phyloP scores from a whole-genome alignment of 1,140 invertebrate genomes.

The Drosophila truncata region DNA sequence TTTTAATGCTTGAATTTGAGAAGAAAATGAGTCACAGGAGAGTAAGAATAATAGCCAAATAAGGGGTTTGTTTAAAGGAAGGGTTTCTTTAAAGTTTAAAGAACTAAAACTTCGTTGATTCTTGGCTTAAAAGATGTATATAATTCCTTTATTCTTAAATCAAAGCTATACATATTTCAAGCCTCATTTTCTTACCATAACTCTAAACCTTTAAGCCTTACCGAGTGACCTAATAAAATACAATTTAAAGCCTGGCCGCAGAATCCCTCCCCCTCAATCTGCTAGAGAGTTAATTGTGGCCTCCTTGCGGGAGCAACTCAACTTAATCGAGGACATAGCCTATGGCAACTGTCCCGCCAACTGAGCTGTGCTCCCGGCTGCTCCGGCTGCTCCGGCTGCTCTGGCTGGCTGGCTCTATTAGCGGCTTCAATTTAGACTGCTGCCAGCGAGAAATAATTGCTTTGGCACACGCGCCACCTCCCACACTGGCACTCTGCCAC shows the following conservation, averaged over 20 bases:
- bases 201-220: not conserved
- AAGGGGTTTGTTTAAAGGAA: not conserved
- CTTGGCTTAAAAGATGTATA: too few species aligned
- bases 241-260: conserved; percentile 17
- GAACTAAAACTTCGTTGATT: too few species aligned
- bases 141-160: too few species aligned
- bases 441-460: conserved; percentile 80
- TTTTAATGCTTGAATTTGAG: not conserved
- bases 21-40: not conserved
- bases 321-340: conserved; percentile 54
- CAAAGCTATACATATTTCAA: too few species aligned
- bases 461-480: conserved; percentile 68
- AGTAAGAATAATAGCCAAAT: not conserved
- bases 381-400: too few species aligned
- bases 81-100: too few species aligned
- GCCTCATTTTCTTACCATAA: not conserved
- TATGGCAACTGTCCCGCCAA: conserved; percentile 45
- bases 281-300: conserved; percentile 43
- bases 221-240: conserved; percentile 20
- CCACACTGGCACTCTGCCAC: not conserved
- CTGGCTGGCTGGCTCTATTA: conserved; percentile 70
- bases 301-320: conserved; percentile 42
- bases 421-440: conserved; percentile 74
- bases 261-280: conserved; percentile 9
- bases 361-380: conserved; percentile 35